phyloP scores from a whole-genome alignment of 1,140 invertebrate species.

The Ylistrum balloti region DNA sequence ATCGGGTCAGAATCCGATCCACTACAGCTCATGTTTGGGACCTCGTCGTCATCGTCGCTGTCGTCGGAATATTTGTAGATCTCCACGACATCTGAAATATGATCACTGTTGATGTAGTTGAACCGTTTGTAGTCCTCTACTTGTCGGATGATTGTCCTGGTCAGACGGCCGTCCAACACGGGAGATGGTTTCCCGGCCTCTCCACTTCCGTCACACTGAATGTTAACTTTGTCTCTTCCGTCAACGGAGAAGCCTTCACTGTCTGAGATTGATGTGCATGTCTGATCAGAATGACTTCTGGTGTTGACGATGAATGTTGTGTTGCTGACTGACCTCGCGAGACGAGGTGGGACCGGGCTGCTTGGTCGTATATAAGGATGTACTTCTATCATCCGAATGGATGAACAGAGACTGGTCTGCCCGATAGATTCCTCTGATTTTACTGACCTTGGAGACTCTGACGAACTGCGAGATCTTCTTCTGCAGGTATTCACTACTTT shows the following conservation, averaged over 20 bases:
- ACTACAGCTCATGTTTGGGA: not conserved
- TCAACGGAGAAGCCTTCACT: not conserved
- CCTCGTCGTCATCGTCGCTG: not conserved
- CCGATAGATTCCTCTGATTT: not conserved
- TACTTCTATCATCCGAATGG: not conserved
- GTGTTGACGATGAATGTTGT: not conserved
- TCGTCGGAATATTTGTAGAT: not conserved
- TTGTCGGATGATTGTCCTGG: not conserved
- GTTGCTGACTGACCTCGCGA: conserved; percentile 13
- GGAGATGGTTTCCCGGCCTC: not conserved
- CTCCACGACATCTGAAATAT: conserved; percentile 15
- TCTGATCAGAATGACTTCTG: not conserved
- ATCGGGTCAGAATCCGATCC: not conserved
- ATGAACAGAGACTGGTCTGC: not conserved
- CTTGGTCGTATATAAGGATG: not conserved
- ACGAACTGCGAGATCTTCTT: not conserved
- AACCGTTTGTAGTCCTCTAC: conserved; percentile 37
- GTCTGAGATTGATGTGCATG: not conserved
- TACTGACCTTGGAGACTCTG: not conserved
- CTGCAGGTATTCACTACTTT: not conserved
- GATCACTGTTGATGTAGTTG: not conserved
- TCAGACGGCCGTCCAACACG: not conserved
- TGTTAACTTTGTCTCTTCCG: not conserved
- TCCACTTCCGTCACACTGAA: not conserved
- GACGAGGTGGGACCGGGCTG: conserved; percentile 1